Base-by-base conservation (phyloP, 1,140 invertebrate species). In the Trichoplusia ni region DNA sequence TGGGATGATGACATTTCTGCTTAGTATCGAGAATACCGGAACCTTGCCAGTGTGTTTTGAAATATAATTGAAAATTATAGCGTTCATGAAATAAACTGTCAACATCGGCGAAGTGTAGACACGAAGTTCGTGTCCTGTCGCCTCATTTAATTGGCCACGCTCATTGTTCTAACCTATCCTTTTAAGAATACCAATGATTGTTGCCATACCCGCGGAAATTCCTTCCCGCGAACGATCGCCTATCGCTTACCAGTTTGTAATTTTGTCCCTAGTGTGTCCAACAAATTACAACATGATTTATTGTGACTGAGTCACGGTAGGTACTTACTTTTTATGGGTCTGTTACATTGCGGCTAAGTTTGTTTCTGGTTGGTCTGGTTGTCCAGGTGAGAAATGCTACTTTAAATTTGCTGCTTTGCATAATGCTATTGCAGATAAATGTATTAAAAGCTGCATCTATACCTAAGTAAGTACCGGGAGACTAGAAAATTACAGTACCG, bases 61-160 rank as follows among this genome's bases (percentile, higher is more conserved):
- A 76, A 71, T 67, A 79, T 76, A 73, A 74, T 73, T 77, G 63
- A 56, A 75, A 79, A 72, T 77, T 80, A 77, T 80, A 65, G 71
- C 61, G 56, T 60, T 67, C 65, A 70, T 77, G 73, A 70, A 71
- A 69, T 70, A 75, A 77, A 82, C 66, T 75, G 76, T 81, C 75
- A 75, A 77, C 70, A 53, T 66, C 66, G 44, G 47, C 53, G 53
- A 69, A 65, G 54, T 71, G 59, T 59, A 58, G 66, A 74, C 80
- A 81, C 71, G 71, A 73, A 75, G 47, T 73, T 73, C 79, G 75
- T 83, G 77, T 81, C 66, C 63, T 60, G 62, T 69, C 73, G 71
- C 71, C 71, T 65, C 65, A 47, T 77, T 78, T 82, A 83, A 81
- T 84, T 84, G 79, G 76, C 75, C 60, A 69, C 60, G 68, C 69